A percentile compares a stretch with the other conserved stretches of the same genome.
phyloP scores from a whole-genome alignment of 2,113 vertebrate genomes.

The Erpornis zantholeuca region DNA sequence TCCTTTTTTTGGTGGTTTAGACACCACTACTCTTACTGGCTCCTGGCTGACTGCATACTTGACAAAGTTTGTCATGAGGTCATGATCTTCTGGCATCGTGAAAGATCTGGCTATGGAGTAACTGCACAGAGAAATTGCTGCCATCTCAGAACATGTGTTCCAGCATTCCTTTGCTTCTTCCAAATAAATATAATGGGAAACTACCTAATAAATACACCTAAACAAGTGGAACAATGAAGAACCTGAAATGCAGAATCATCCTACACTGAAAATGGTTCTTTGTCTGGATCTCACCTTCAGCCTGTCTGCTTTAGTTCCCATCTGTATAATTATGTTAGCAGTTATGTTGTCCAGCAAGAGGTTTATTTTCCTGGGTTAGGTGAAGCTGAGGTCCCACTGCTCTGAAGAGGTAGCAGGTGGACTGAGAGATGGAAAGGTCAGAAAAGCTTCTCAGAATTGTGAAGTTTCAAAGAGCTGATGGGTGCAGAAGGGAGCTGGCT shows the following conservation, averaged over 20 bases:
- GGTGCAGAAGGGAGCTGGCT: neutral
- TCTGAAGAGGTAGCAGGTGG: neutral
- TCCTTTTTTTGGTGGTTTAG: slow-evolving; percentile 11
- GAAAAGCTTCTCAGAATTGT: neutral
- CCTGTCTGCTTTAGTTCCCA: neutral
- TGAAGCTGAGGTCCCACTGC: neutral
- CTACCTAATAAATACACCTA: neutral
- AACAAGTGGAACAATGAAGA: neutral
- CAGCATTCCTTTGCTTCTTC: neutral
- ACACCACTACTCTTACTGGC: slow-evolving; percentile 28
- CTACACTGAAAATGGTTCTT: neutral
- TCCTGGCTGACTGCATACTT: slow-evolving; percentile 41
- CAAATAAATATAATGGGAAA: neutral
- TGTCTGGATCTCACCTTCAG: neutral
- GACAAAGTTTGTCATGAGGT: slow-evolving; percentile 19
- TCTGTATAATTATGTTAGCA: neutral
- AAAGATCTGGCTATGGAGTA: neutral
- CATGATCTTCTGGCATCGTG: neutral
- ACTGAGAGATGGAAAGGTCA: neutral
- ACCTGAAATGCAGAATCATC: neutral
- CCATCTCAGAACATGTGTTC: neutral
- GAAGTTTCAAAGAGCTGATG: neutral
- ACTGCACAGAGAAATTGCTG: neutral
- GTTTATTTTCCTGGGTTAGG: neutral
- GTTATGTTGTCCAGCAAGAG: neutral